Percentiles rank a stretch among this genome's conserved stretches.
These are phyloP conservation scores for Brenthis ino DNA, from an alignment of 2,888 invertebrate genomes.

Conservation along the genomic window DNA sequence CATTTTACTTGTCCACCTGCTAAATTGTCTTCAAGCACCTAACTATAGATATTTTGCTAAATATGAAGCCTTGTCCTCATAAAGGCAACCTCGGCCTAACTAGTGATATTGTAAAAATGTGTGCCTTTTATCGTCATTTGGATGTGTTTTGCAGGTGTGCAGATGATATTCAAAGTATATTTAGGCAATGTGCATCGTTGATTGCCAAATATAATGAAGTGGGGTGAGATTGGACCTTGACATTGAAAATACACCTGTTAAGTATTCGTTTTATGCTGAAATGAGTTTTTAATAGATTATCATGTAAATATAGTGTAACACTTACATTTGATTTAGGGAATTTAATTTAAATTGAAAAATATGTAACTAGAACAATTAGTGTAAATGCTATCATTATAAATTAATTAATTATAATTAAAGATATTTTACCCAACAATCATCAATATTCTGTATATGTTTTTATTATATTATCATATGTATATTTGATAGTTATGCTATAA, in stretches of 20 bases:
- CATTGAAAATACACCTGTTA: conserved; percentile 51
- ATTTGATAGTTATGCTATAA: no score
- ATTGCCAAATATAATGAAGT: conserved; percentile 51
- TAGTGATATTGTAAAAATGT: conserved; percentile 13
- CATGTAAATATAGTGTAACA: not conserved
- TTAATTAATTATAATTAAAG: not conserved
- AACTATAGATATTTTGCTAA: conserved; percentile 11
- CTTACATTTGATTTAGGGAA: conserved; percentile 5
- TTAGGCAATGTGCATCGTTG: conserved; percentile 49
- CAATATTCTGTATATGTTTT: not conserved
- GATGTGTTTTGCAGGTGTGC: conserved; percentile 49
- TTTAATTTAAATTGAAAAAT: not conserved
- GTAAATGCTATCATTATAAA: not conserved
- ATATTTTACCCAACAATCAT: not conserved
- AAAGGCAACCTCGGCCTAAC: not conserved
- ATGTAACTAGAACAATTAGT: not conserved
- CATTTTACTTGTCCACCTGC: conserved; percentile 35
- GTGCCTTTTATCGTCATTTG: conserved; percentile 26
- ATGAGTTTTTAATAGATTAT: conserved; percentile 6
- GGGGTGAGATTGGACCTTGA: conserved; percentile 40
- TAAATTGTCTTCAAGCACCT: conserved; percentile 18
- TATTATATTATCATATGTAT: no score
- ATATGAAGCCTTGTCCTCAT: conserved; percentile 1
- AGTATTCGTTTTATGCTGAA: not conserved
- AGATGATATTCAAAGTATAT: conserved; percentile 47